phyloP scores from a whole-genome alignment of 2,888 invertebrate genomes.

The Strigamia transsilvanica region DNA sequence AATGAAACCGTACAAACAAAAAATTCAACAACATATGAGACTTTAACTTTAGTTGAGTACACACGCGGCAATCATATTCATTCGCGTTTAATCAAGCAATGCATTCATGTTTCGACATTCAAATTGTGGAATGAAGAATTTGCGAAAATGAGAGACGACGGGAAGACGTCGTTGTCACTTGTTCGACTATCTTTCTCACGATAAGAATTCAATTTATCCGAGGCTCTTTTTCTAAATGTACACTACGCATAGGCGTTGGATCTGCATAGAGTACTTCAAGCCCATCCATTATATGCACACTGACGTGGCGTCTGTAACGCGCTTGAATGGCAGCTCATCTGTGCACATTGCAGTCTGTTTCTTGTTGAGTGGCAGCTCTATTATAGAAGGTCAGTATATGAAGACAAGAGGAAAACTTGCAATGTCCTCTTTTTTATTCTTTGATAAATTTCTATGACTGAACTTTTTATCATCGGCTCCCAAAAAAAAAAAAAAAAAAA shows the following conservation, averaged over 20 bases:
- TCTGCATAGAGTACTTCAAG: slow-evolving; percentile 4
- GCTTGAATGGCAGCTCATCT: slow-evolving; percentile 45
- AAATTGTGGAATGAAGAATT: not conserved
- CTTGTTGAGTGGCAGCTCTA: slow-evolving; percentile 45
- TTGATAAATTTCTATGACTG: slow-evolving; percentile 19
- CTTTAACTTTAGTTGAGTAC: not conserved
- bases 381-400: slow-evolving; percentile 36
- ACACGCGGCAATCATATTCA: not conserved
- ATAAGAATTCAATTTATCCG: slow-evolving; percentile 48
- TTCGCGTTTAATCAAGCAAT: slow-evolving; percentile 6
- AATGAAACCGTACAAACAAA: not conserved
- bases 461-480: not conserved
- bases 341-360: slow-evolving; percentile 43
- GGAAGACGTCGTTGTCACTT: slow-evolving; percentile 24
- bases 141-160: not conserved
- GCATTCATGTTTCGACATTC: not conserved
- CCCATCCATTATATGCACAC: slow-evolving; percentile 42
- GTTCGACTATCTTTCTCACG: slow-evolving; percentile 14
- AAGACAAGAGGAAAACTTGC: slow-evolving; percentile 44
- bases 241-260: slow-evolving; percentile 7
- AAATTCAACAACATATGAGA: not conserved
- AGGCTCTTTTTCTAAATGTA: not conserved
- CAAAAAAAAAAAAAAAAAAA: not conserved
- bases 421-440: slow-evolving; percentile 5
- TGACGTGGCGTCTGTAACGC: slow-evolving; percentile 10